These are phyloP conservation scores for Lepidocyrtinus sp. DNA, from an alignment of 2,888 invertebrate species.

Conservation along the genomic window DNA sequence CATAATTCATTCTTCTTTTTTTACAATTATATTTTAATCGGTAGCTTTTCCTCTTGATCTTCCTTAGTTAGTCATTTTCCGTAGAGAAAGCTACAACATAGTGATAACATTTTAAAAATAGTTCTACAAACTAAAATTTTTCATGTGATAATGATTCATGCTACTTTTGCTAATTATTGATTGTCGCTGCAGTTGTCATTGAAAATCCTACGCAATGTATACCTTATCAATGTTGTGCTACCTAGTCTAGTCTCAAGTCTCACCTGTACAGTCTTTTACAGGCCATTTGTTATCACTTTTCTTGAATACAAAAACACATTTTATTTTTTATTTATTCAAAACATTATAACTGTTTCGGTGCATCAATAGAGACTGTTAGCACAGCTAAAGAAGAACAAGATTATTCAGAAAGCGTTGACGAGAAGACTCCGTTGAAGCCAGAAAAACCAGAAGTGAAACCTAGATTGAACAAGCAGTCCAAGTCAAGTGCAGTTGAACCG, in stretches of 20 bases:
- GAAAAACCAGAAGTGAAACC: conserved; percentile 18
- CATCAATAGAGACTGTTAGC: background rate
- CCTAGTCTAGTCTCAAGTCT: too few species aligned
- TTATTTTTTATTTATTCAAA: too few species aligned
- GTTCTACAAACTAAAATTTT: background rate
- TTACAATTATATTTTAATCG: background rate
- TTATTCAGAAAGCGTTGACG: background rate
- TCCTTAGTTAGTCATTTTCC: background rate
- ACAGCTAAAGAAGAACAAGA: background rate
- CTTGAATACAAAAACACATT: too few species aligned
- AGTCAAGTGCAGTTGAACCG: background rate
- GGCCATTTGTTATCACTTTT: background rate
- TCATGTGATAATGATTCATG: background rate
- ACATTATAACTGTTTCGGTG: too few species aligned
- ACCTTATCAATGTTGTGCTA: too few species aligned
- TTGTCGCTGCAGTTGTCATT: too few species aligned
- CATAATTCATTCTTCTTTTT: background rate
- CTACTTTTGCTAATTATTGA: too few species aligned
- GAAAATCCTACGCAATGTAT: too few species aligned
- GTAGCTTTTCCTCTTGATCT: conserved; percentile 15
- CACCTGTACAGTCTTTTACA: background rate
- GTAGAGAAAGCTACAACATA: background rate
- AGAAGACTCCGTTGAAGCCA: background rate
- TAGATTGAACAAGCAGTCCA: background rate
- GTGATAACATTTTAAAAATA: background rate